Base-by-base conservation (phyloP, 2,888 invertebrate species). In the Ectropis crepuscularia region DNA sequence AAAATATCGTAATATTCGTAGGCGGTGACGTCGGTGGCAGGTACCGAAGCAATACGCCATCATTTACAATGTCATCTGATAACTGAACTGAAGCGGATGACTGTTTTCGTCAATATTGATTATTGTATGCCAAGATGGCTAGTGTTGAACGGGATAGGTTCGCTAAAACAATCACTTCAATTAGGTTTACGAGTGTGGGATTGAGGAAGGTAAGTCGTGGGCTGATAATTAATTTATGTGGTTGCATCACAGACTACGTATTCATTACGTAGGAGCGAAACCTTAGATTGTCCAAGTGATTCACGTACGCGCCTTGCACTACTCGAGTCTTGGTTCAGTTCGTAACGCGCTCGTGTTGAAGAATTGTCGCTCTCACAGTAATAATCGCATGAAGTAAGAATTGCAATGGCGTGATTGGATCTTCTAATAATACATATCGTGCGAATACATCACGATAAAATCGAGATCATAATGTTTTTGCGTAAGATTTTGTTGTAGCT, bases 41-140 rank as follows among this genome's bases (percentile, higher is more conserved):
- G 86, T 74, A 90, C 89, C 83, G 77, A 75, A 76, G 75, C 77
- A 77, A 77, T 77, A 76, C 77, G 78, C 78, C 79, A 80, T 82
- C 80, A 82, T 80, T 85, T 77, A 84, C 82, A 82, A 82, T 83
- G 79, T 82, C 85, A 86, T 87, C 86, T 76, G 85, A 86, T 86
- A 85, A 84, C 75, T 45, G 49, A 46, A 51, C 69, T 75, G 70
- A 73, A 73, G 71, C 65, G 76, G 78, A 75, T 74, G 80, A 82
- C 79, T 77, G 76, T 76, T 83, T 84, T 82, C 78, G 76, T 80
- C 78, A 74, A 79, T 83, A 86, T 86, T 77, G 86, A 85, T 85
- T 81, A 74, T 78, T 53, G 53, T 70, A 74, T 78, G 74, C 71
- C 74, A 74, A 71, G 76, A 46, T 67, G 70, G 68, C 61, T 65